Percentiles rank a stretch among this genome's conserved stretches.
Evolutionary conservation across 2,113 vertebrate genomes (phyloP).

Genomic region (Indicator maculatus): DNA sequence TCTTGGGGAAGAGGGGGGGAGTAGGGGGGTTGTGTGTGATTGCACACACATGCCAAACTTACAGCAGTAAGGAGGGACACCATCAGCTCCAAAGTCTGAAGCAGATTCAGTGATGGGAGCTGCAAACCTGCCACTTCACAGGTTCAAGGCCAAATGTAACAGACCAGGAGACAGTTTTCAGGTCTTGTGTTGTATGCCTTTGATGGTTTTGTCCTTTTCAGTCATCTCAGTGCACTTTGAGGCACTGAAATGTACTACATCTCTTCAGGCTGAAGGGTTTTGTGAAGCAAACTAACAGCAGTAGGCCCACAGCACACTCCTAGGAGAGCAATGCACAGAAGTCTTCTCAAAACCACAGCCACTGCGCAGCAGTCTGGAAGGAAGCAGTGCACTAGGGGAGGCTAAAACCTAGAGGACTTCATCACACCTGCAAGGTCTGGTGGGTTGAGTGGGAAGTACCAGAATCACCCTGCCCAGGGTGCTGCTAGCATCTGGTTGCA

Average conservation of each 20-base stretch:
- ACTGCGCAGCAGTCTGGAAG: background rate
- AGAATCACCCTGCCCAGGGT: background rate
- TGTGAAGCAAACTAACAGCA: background rate
- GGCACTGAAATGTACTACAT: background rate
- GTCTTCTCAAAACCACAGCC: background rate
- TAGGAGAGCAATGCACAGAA: background rate
- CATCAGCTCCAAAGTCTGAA: background rate
- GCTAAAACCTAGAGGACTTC: background rate
- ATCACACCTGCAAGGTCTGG: background rate
- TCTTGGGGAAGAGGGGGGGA: no score
- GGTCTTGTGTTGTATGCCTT: background rate
- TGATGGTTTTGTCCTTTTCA: background rate
- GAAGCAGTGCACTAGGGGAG: background rate
- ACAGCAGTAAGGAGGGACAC: background rate
- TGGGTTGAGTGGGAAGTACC: background rate
- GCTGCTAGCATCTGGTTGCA: background rate
- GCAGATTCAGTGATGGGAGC: rapidly evolving
- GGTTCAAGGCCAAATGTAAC: background rate
- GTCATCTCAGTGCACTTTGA: background rate
- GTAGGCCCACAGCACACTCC: background rate
- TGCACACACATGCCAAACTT: background rate
- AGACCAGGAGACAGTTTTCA: background rate
- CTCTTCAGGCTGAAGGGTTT: background rate
- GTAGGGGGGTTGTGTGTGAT: background rate
- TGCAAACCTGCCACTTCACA: background rate